Percentiles rank a stretch among this genome's conserved stretches.
Evolutionary conservation across 2,888 invertebrate genomes (phyloP).

Genomic region (Bellardia pandia): DNA sequence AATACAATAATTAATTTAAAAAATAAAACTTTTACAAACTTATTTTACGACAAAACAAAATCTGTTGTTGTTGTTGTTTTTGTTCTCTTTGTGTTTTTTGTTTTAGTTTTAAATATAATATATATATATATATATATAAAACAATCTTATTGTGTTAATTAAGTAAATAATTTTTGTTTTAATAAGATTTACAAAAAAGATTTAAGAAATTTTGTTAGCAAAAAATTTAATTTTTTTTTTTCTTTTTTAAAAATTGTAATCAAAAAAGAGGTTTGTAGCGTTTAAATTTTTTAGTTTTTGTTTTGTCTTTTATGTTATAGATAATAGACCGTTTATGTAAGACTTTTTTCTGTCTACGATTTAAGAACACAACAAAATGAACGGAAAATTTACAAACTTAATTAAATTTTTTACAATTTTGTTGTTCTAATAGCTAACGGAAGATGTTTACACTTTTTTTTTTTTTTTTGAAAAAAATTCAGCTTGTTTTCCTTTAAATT

Average conservation of each 20-base stretch:
- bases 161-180: conserved; percentile 68
- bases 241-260: conserved; percentile 49
- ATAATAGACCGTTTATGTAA: conserved; percentile 31
- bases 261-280: conserved; percentile 70
- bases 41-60: conserved; percentile 56
- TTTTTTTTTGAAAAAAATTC: conserved; percentile 66
- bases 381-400: conserved; percentile 49
- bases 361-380: conserved; percentile 47
- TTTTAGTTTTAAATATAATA: conserved; percentile 67
- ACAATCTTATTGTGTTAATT: conserved; percentile 72
- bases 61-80: conserved; percentile 63
- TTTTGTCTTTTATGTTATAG: conserved; percentile 36
- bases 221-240: conserved; percentile 34
- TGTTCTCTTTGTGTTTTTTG: conserved; percentile 70
- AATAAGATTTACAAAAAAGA: conserved; percentile 75
- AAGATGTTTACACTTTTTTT: conserved; percentile 74
- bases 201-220: conserved; percentile 59
- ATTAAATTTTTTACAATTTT: conserved; percentile 4
- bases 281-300: conserved; percentile 55
- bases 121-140: conserved; percentile 76
- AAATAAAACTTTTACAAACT: conserved; percentile 67
- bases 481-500: conserved; percentile 67
- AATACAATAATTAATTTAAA: conserved; percentile 70
- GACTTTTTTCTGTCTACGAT: conserved; percentile 27
- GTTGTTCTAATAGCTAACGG: conserved; percentile 69